These are phyloP conservation scores for Pantherophis guttatus DNA, from an alignment of 2,113 vertebrate species.

Conservation along the genomic window DNA sequence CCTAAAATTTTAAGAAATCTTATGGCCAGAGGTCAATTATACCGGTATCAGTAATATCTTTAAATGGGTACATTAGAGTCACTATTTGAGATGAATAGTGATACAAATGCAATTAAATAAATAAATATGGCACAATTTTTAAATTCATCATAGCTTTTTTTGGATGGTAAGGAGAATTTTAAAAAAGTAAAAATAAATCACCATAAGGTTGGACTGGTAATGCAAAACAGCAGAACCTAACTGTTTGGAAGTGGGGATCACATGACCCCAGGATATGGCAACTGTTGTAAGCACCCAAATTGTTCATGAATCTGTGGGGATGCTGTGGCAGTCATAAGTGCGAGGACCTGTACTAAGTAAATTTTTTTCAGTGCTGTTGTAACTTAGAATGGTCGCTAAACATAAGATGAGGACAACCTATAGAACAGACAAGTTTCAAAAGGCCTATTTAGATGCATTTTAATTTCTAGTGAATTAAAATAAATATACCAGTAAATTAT, in stretches of 20 bases:
- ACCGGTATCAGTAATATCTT: not conserved
- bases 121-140: not conserved
- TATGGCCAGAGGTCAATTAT: not conserved
- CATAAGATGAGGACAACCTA: not conserved
- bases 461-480: not conserved
- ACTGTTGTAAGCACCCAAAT: not conserved
- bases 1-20: not conserved
- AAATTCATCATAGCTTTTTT: not conserved
- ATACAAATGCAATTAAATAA: not conserved
- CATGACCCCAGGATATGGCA: not conserved
- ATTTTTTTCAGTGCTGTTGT: not conserved
- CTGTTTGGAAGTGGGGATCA: not conserved
- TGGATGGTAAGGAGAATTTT: not conserved
- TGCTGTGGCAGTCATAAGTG: not conserved
- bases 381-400: not conserved
- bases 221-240: not conserved
- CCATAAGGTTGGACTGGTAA: not conserved
- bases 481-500: not conserved
- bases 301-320: not conserved
- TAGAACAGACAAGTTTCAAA: not conserved
- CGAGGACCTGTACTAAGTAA: not conserved
- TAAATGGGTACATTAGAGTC: not conserved
- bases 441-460: not conserved
- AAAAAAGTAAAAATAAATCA: not conserved
- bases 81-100: not conserved